Conservation (phyloP, 2,113 vertebrate species). For the Oreochromis spilurus region DNA sequence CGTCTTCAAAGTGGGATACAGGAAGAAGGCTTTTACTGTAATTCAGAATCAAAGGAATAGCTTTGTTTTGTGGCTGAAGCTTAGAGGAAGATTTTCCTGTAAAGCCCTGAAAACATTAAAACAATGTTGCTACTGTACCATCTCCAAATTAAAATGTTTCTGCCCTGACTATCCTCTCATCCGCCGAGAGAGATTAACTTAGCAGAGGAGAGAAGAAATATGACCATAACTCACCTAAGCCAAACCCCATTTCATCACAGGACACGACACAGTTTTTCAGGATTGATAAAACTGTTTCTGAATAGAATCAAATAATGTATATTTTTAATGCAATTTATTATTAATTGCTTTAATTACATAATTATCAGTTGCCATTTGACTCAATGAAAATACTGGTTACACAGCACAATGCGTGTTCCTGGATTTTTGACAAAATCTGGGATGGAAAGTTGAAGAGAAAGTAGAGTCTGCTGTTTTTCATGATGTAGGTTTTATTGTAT, state of each 20-base stretch:
- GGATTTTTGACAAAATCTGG: not conserved
- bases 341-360: not conserved
- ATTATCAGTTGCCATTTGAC: not conserved
- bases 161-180: slow-evolving; percentile 51
- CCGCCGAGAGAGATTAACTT: slow-evolving; percentile 62
- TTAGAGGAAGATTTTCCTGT: slow-evolving; percentile 74
- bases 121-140: slow-evolving; percentile 62
- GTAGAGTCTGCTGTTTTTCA: not conserved
- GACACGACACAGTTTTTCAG: not conserved
- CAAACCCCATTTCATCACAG: slow-evolving; percentile 11
- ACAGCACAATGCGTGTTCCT: not conserved
- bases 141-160: slow-evolving; percentile 76
- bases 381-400: not conserved
- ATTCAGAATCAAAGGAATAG: slow-evolving; percentile 75
- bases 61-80: slow-evolving; percentile 49
- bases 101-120: slow-evolving; percentile 72
- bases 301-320: not conserved
- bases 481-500: not conserved
- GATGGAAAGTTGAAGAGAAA: not conserved
- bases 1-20: slow-evolving; percentile 77
- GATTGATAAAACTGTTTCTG: not conserved
- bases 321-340: not conserved
- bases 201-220: slow-evolving; percentile 45
- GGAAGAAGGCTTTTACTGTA: slow-evolving; percentile 84
- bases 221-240: slow-evolving; percentile 32